phyloP scores from a whole-genome alignment of 2,113 vertebrate genomes.

The Penelope pileata region DNA sequence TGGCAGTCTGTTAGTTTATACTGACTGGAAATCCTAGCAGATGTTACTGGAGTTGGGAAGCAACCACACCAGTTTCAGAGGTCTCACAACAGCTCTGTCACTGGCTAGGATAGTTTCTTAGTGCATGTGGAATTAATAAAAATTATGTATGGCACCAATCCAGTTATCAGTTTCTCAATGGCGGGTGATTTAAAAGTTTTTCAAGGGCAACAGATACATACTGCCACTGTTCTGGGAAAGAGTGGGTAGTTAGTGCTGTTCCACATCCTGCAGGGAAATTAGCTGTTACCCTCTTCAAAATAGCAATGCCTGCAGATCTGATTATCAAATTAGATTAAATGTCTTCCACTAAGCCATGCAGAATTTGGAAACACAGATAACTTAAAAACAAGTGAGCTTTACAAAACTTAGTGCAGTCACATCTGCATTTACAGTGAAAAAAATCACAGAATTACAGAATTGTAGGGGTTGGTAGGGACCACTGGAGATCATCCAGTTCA shows the following conservation, averaged over 20 bases:
- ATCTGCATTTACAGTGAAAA: neutral
- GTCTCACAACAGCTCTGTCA: neutral
- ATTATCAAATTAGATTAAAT: conserved; percentile 15
- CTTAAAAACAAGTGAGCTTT: neutral
- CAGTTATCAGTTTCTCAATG: neutral
- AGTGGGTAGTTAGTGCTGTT: neutral
- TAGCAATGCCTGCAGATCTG: neutral
- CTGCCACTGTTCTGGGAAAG: neutral
- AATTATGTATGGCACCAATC: neutral
- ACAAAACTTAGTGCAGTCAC: neutral
- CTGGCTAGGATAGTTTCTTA: neutral
- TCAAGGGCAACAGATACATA: neutral
- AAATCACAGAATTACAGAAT: neutral
- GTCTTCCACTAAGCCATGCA: neutral
- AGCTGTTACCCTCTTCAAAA: conserved; percentile 4
- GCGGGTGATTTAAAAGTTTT: neutral
- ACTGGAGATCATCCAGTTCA: too few relatives aligned
- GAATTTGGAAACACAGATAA: neutral
- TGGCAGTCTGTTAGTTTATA: neutral
- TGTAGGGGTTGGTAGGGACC: too few relatives aligned
- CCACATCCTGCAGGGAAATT: neutral
- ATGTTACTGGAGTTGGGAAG: neutral
- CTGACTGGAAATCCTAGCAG: neutral
- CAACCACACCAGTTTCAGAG: neutral
- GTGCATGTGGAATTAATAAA: neutral